A percentile compares a stretch with the other conserved stretches of the same genome.
These are phyloP conservation scores for Sebastes oblongus DNA, from an alignment of 2,797 vertebrate genomes.

Conservation along the genomic window DNA sequence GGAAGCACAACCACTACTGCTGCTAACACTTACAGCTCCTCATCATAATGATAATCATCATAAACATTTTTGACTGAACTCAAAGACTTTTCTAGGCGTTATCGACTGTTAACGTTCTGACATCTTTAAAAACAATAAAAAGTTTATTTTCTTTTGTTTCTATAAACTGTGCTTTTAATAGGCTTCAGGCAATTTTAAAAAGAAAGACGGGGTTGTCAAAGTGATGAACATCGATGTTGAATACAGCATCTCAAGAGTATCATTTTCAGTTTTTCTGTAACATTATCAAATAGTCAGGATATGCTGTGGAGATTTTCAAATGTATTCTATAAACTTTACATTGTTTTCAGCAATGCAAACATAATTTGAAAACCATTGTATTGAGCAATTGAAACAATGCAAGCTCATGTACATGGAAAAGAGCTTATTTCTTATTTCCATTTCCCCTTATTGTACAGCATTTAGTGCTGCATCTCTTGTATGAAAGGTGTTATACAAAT, in stretches of 20 bases:
- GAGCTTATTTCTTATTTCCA: not conserved
- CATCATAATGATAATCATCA: conserved; percentile 3
- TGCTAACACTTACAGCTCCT: not conserved
- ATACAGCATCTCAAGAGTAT: not conserved
- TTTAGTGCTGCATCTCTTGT: not conserved
- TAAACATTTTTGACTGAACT: not conserved
- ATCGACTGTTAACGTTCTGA: not conserved
- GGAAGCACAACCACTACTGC: conserved; percentile 1
- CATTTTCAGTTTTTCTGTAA: not conserved
- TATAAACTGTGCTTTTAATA: not conserved
- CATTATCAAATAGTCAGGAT: not conserved
- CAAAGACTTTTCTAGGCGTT: not conserved
- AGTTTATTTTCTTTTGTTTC: not conserved
- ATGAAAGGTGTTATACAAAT: not conserved
- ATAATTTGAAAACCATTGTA: not conserved
- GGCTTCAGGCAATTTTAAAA: not conserved
- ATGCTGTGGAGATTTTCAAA: not conserved
- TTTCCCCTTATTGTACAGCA: not conserved
- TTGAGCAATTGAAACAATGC: not conserved
- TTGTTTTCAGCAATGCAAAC: not conserved
- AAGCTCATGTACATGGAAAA: not conserved
- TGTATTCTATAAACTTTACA: not conserved
- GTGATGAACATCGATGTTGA: not conserved
- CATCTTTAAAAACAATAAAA: not conserved
- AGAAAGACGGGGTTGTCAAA: not conserved